phyloP scores from a whole-genome alignment of 2,888 invertebrate species.

The Cremastinae sp. region DNA sequence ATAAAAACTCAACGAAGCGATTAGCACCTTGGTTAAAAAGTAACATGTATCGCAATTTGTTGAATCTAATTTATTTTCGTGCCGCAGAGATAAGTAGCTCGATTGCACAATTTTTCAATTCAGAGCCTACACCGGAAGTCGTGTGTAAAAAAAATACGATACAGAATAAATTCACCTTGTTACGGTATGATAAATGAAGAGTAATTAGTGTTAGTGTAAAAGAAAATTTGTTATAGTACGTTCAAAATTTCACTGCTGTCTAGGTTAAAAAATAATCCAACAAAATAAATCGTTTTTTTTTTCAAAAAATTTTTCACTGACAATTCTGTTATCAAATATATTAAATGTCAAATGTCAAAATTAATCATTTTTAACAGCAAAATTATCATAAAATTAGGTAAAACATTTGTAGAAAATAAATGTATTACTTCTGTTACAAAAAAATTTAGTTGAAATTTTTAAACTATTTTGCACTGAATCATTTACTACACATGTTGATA shows the following conservation, averaged over 20 bases:
- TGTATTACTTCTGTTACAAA: too few relatives aligned
- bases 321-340: too few relatives aligned
- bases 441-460: too few relatives aligned
- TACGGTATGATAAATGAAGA: neutral
- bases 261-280: neutral
- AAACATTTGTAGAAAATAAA: too few relatives aligned
- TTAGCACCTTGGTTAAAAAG: slow-evolving; percentile 30
- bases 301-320: too few relatives aligned
- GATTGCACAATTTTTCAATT: slow-evolving; percentile 16
- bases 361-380: too few relatives aligned
- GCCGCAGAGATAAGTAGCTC: neutral
- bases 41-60: slow-evolving; percentile 21
- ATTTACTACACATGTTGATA: too few relatives aligned
- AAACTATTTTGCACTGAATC: too few relatives aligned
- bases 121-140: slow-evolving; percentile 28
- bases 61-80: slow-evolving; percentile 4
- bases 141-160: slow-evolving; percentile 1
- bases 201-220: neutral
- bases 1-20: slow-evolving; percentile 28
- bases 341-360: too few relatives aligned
- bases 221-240: neutral
- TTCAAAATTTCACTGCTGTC: neutral
- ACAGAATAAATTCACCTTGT: neutral
- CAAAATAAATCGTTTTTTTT: too few relatives aligned
- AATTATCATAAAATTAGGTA: too few relatives aligned